Evolutionary conservation across 2,888 invertebrate species (phyloP).

Genomic region (Rapana venosa): DNA sequence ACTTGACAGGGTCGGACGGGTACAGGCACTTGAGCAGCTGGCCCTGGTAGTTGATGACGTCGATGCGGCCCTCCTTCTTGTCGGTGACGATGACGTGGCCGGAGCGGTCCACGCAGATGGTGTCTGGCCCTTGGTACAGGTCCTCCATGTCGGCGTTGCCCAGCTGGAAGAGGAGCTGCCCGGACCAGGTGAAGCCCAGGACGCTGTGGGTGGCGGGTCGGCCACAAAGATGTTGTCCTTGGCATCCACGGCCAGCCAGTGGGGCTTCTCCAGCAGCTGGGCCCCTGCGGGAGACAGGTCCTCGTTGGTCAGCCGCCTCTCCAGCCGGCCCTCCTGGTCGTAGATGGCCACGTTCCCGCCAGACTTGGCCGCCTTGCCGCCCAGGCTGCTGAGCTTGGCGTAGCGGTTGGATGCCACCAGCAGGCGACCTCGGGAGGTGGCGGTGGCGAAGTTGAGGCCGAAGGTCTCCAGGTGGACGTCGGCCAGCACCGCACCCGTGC

Average conservation of each 20-base stretch:
- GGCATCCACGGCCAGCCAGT: constrained; percentile 60
- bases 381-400: constrained; percentile 59
- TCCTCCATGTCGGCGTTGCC: constrained; percentile 68
- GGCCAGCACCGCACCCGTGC: constrained; percentile 60
- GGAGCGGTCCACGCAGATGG: constrained; percentile 62
- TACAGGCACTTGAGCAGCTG: constrained; percentile 64
- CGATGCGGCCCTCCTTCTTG: constrained; percentile 66
- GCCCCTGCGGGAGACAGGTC: constrained; percentile 60
- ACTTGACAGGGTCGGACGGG: constrained; percentile 64
- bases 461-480: constrained; percentile 69
- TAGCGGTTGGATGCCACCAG: constrained; percentile 69
- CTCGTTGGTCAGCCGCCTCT: constrained; percentile 67
- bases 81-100: constrained; percentile 68
- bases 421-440: constrained; percentile 61
- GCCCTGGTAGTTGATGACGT: constrained; percentile 64
- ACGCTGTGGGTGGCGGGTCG: constrained; percentile 67
- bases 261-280: constrained; percentile 67
- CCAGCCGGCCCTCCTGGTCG: constrained; percentile 60
- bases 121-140: constrained; percentile 69
- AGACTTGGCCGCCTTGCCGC: constrained; percentile 64
- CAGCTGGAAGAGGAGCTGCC: constrained; percentile 67
- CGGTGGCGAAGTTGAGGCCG: constrained; percentile 68
- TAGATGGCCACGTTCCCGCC: constrained; percentile 70
- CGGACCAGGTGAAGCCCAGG: constrained; percentile 60
- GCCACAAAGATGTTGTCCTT: constrained; percentile 64